Evolutionary conservation across 1,140 invertebrate genomes (phyloP), one percentile per base, ranked within the genome.

Genomic region (Physella acuta): DNA sequence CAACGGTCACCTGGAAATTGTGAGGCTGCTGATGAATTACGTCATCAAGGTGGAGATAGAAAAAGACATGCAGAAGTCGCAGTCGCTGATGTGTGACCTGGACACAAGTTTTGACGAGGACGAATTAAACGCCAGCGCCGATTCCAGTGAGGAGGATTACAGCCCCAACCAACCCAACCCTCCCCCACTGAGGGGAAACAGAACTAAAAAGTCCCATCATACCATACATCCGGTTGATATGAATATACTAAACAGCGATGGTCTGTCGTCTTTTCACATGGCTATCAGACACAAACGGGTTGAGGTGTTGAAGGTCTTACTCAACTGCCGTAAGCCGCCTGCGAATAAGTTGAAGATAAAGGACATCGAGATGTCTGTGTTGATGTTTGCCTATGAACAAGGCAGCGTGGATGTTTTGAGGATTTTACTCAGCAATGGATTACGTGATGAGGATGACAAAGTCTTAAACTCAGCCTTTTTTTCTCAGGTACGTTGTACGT

Each of bases 401-500:
- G 81, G 88, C 56, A 88, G 88, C 56, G 88, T 90, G 73, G 68
- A 79, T 16, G 75, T 85, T 70, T 85, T 91, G 14, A 90, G 93
- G 73, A 82, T 94, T 37, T 81, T 98, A n/a, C 82, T 98, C 11
- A 90, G 91, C 73, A 87, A 91, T 78, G 93, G 93, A n/a, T 94
- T 95, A 2, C 86, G 90, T 17, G 97, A 98, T 85, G 90, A 93
- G 59, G 91, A 94, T 51, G 92, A 92, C 67, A 89, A 90, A 72
- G 94, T 94, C 16, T 85, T 97, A 39, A 82, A 88, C 60, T 89
- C 92, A 62, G 91, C 91, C 3, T 89, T 76, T 39, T 90, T 88
- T 52, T 89, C 89, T 75, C 39, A 39, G 63, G 63, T 65, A 34
- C 33, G 33, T 33, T 11, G 1, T 4, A 39, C 44, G 4, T 31